Evolutionary conservation across 2,888 invertebrate genomes (phyloP).

Genomic region (Drosophila suboccidentalis): DNA sequence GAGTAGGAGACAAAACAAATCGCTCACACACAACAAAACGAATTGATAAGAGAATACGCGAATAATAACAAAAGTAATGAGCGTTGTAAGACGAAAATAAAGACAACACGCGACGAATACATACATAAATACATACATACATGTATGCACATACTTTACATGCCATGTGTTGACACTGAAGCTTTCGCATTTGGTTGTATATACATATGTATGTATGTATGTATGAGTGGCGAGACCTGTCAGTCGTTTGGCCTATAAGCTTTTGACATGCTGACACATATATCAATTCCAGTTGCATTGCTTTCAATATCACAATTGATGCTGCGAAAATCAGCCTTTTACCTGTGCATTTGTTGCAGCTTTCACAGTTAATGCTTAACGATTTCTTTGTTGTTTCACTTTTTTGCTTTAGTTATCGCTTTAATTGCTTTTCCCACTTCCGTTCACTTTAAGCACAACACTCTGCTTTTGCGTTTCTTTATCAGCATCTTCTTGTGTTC

Average conservation of each 20-base stretch:
- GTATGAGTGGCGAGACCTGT: constrained; percentile 27
- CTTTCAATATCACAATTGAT: constrained; percentile 28
- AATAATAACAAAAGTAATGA: constrained; percentile 45
- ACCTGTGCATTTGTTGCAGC: constrained; percentile 41
- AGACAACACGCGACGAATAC: constrained; percentile 16
- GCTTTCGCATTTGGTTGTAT: constrained; percentile 15
- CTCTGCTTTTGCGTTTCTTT: constrained; percentile 40
- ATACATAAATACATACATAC: neutral
- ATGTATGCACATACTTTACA: neutral
- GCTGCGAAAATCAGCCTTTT: constrained; percentile 30
- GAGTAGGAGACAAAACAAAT: constrained; percentile 39
- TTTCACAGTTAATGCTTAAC: constrained; percentile 52
- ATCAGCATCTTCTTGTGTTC: constrained; percentile 50
- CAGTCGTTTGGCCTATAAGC: constrained; percentile 27
- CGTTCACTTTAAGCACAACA: constrained; percentile 53
- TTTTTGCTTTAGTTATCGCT: constrained; percentile 17
- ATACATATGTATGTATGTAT: constrained; percentile 27
- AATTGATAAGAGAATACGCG: constrained; percentile 36
- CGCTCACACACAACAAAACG: constrained; percentile 2
- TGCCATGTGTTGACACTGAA: constrained; percentile 42
- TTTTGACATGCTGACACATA: constrained; percentile 74
- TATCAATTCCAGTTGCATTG: constrained; percentile 10
- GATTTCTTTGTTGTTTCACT: constrained; percentile 6
- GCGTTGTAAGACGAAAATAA: constrained; percentile 52
- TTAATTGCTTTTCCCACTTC: constrained; percentile 53